Base-by-base conservation (phyloP, 2,113 vertebrate genomes). In the Prionailurus viverrinus region DNA sequence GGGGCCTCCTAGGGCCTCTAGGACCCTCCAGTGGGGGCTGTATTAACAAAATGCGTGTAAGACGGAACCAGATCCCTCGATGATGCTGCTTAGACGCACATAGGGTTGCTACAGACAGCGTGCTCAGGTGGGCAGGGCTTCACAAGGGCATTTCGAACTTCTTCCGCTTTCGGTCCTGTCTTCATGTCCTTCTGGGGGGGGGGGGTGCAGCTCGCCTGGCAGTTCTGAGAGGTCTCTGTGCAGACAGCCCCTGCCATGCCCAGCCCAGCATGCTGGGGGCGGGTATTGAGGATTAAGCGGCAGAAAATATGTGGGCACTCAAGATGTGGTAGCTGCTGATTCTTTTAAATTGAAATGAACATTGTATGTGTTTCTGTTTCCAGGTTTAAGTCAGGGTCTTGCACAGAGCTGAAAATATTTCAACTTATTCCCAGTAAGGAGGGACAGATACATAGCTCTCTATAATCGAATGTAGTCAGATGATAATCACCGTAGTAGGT, bases 121-220 rank as follows among this genome's bases (percentile, higher is more conserved):
- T 45, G 68, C 41, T 83, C 39, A 14, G 41, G 41, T 9, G 63
- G 53, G 9, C 16, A 3, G 7, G 15, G 79, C 74, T 53, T 23
- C 65, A 45, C 78, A 78, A 85, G 61, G 29, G 9, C 2, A 2
- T 27, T 21, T 55, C 2, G 1, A 10, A 18, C 0, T 1, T 6
- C 36, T 45, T 31, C 45, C 21, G 45, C 18, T 6, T 8, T 53
- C 53, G 4, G 39, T 33, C 68, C 66, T 1, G 18, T 31, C 25
- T 61, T 10, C n/a, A 15, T 23, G 41, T 61, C 87, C 76, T 65
- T 0, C 1, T 7, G 29, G 55, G 58, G 1, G 2, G 6, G 3
- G 12, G 1, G 31, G 66, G 45, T 36, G 15, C 58, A 36, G 65
- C 51, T 51, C 23, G 8, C 41, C 23, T 27, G 27, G 45, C 15